Percentiles rank a stretch among this genome's conserved stretches.
Evolutionary conservation across 2,113 vertebrate genomes (phyloP).

Genomic region (Melanotaenia duboulayi): DNA sequence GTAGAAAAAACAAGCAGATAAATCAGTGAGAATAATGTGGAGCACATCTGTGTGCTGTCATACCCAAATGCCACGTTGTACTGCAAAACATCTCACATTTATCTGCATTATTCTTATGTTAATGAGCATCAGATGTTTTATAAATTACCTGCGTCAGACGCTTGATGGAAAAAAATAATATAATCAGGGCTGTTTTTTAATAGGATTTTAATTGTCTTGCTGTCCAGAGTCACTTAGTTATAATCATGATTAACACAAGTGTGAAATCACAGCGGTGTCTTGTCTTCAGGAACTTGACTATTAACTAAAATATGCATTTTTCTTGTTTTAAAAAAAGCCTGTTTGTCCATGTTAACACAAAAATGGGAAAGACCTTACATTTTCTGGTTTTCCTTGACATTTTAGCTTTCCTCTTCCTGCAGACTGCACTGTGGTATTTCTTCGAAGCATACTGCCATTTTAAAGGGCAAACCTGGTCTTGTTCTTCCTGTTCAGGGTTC

Average conservation of each 20-base stretch:
- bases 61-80: conserved; percentile 20
- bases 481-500: conserved; percentile 9
- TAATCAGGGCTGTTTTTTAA: conserved; percentile 42
- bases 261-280: not conserved
- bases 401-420: conserved; percentile 28
- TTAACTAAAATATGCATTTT: no score
- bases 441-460: conserved; percentile 56
- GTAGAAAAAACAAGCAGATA: conserved; percentile 19
- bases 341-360: not conserved
- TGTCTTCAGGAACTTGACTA: not conserved
- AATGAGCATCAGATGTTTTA: conserved; percentile 46
- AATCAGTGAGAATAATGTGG: conserved; percentile 31
- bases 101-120: conserved; percentile 54
- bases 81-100: conserved; percentile 16
- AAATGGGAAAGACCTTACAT: not conserved
- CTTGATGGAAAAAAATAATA: conserved; percentile 41
- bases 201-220: conserved; percentile 43
- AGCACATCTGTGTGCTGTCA: conserved; percentile 44
- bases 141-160: conserved; percentile 44
- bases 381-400: conserved; percentile 54
- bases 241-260: conserved; percentile 18
- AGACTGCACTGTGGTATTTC: conserved; percentile 30
- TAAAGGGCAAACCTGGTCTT: conserved; percentile 58
- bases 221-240: conserved; percentile 11
- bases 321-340: no score